phyloP scores from a whole-genome alignment of 2,797 vertebrate species.

The Ptychobarbus kaznakovi region DNA sequence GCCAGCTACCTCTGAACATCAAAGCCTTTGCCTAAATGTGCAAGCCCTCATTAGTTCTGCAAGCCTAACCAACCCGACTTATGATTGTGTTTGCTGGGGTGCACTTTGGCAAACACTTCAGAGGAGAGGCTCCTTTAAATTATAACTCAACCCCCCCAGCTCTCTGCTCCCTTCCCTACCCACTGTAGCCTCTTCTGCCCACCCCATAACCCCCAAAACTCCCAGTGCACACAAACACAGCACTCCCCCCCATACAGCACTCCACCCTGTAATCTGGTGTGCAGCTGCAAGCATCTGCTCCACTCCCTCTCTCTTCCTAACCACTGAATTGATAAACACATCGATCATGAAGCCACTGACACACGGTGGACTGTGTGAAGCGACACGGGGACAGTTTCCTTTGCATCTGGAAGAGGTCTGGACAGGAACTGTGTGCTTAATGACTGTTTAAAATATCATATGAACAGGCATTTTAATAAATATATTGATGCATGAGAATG shows the following conservation, averaged over 20 bases:
- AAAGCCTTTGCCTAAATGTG: slow-evolving; percentile 79
- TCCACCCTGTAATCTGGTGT: slow-evolving; percentile 84
- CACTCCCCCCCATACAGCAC: slow-evolving; percentile 66
- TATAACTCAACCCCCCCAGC: slow-evolving; percentile 73
- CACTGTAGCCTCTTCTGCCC: slow-evolving; percentile 73
- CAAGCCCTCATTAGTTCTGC: slow-evolving; percentile 87
- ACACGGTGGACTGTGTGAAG: slow-evolving; percentile 68
- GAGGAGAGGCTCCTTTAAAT: slow-evolving; percentile 82
- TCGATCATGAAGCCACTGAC: slow-evolving; percentile 76
- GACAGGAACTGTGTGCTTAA: slow-evolving; percentile 25
- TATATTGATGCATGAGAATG: not conserved
- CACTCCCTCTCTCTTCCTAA: slow-evolving; percentile 67
- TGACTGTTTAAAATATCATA: not conserved
- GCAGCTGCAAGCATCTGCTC: slow-evolving; percentile 85
- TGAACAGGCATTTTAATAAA: not conserved
- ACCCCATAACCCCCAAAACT: slow-evolving; percentile 64
- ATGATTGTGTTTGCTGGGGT: slow-evolving; percentile 86
- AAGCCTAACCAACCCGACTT: slow-evolving; percentile 83
- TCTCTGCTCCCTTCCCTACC: slow-evolving; percentile 68
- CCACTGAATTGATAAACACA: slow-evolving; percentile 80
- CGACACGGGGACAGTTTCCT: slow-evolving; percentile 63
- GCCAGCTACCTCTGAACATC: slow-evolving; percentile 85
- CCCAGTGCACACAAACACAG: slow-evolving; percentile 62
- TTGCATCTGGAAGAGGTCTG: slow-evolving; percentile 57
- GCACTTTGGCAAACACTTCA: slow-evolving; percentile 84